These are phyloP conservation scores for Lycophotia porphyrea DNA, from an alignment of 2,888 invertebrate species.

Conservation along the genomic window DNA sequence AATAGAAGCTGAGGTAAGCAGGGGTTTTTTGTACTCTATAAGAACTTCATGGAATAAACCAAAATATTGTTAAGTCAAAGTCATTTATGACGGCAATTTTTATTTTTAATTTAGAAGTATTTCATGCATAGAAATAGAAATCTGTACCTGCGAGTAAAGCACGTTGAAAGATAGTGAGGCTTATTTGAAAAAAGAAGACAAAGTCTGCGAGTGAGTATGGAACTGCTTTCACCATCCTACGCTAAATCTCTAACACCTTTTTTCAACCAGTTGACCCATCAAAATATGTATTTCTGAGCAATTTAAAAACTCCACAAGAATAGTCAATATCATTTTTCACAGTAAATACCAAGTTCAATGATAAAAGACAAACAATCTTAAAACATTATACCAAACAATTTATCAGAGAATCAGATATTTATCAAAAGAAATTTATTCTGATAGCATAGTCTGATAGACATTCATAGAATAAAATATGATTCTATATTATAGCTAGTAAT, in stretches of 20 bases:
- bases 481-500: conserved; percentile 4
- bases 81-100: neutral
- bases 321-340: neutral
- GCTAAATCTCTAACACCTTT: neutral
- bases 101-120: neutral
- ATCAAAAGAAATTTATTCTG: conserved; percentile 54
- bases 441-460: conserved; percentile 48
- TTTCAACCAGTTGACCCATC: neutral
- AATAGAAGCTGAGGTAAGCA: neutral
- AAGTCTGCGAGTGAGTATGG: neutral
- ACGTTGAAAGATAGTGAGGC: neutral
- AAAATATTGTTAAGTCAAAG: neutral
- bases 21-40: conserved; percentile 1
- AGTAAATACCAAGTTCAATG: conserved; percentile 31
- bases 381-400: conserved; percentile 38
- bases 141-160: neutral
- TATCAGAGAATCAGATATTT: conserved; percentile 53
- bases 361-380: conserved; percentile 30
- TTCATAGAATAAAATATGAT: conserved; percentile 50
- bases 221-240: neutral
- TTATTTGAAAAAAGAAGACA: neutral
- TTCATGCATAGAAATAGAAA: neutral
- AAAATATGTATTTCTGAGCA: neutral
- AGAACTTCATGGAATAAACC: neutral
- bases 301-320: conserved; percentile 7